Percentiles rank a stretch among this genome's conserved stretches.
phyloP scores from a whole-genome alignment of 2,888 invertebrate genomes.

The Yponomeuta cagnagella region DNA sequence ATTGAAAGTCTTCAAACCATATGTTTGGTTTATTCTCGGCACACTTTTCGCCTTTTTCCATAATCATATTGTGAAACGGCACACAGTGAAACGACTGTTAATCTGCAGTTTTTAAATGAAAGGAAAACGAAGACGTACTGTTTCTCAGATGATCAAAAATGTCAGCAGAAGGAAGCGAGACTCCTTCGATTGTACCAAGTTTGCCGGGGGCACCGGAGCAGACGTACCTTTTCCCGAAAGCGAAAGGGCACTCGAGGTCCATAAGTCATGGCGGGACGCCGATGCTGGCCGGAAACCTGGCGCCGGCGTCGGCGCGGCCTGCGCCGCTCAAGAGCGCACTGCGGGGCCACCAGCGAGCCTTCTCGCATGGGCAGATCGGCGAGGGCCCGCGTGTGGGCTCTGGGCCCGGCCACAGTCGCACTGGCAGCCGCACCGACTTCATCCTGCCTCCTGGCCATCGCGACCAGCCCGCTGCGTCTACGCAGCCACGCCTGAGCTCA shows the following conservation, averaged over 20 bases:
- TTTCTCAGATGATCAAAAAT: slow-evolving; percentile 79
- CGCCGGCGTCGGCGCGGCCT: slow-evolving; percentile 72
- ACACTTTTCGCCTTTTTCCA: slow-evolving; percentile 31
- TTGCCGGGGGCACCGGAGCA: slow-evolving; percentile 71
- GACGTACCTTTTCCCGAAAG: slow-evolving; percentile 70
- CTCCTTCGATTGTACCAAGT: slow-evolving; percentile 65
- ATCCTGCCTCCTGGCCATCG: slow-evolving; percentile 91
- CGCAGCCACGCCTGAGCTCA: slow-evolving; percentile 65
- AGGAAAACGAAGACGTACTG: slow-evolving; percentile 49
- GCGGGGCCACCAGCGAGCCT: slow-evolving; percentile 88
- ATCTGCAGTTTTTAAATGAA: slow-evolving; percentile 61
- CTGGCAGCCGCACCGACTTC: slow-evolving; percentile 91
- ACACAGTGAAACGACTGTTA: slow-evolving; percentile 22
- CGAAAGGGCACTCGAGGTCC: slow-evolving; percentile 84
- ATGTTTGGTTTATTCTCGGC: slow-evolving; percentile 54
- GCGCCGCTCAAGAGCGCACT: slow-evolving; percentile 82
- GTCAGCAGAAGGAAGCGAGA: slow-evolving; percentile 81
- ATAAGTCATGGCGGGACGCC: slow-evolving; percentile 88
- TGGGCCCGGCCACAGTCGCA: slow-evolving; percentile 83
- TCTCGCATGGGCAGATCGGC: slow-evolving; percentile 91
- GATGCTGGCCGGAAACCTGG: slow-evolving; percentile 56
- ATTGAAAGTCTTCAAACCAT: slow-evolving; percentile 61
- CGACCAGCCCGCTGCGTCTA: slow-evolving; percentile 70
- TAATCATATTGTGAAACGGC: slow-evolving; percentile 29
- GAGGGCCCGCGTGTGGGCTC: slow-evolving; percentile 67